Evolutionary conservation across 2,888 invertebrate genomes (phyloP).

Genomic region (Andrena dorsata): DNA sequence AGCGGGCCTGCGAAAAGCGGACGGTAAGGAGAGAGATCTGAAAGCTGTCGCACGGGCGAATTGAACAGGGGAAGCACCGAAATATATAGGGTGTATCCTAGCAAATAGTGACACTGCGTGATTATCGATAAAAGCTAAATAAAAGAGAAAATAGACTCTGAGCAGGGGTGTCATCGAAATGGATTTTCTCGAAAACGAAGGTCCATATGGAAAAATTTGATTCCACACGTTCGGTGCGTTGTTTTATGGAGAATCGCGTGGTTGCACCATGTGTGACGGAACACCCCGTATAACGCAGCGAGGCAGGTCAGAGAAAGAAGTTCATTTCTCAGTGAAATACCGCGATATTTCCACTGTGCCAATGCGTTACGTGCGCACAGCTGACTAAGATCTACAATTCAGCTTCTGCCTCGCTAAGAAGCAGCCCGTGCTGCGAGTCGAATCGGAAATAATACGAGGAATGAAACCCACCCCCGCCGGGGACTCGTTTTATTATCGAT

Average conservation of each 20-base stretch:
- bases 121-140: too few relatives aligned
- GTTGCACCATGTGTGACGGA: neutral
- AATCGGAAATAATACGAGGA: conserved; percentile 52
- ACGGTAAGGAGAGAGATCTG: conserved; percentile 20
- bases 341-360: conserved; percentile 64
- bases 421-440: conserved; percentile 41
- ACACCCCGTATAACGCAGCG: neutral
- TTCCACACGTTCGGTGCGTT: neutral
- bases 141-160: neutral
- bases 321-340: conserved; percentile 72
- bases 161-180: neutral
- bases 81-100: conserved; percentile 23
- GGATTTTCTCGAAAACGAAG: neutral
- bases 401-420: conserved; percentile 49
- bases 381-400: conserved; percentile 62
- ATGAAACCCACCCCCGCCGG: conserved; percentile 15
- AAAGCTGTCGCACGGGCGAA: conserved; percentile 51
- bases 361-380: conserved; percentile 45
- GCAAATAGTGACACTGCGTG: neutral
- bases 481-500: conserved; percentile 29
- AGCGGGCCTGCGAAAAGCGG: neutral
- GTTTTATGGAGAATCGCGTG: neutral
- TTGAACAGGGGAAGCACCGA: conserved; percentile 25
- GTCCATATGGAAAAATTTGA: neutral
- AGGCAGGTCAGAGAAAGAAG: conserved; percentile 39